phyloP scores from a whole-genome alignment of 2,888 invertebrate species.

The Eupithecia centaureata region DNA sequence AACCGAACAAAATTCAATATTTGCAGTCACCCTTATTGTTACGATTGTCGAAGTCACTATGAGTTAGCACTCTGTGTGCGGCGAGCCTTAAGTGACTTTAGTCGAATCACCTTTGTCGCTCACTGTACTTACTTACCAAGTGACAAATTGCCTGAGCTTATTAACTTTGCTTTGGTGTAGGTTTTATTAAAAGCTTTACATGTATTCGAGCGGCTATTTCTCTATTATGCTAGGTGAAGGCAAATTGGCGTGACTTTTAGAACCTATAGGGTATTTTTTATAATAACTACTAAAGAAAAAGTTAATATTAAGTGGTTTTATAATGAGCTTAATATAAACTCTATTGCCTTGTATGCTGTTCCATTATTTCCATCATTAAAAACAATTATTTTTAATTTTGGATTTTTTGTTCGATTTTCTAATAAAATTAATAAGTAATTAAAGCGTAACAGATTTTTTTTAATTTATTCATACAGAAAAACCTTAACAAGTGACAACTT shows the following conservation, averaged over 20 bases:
- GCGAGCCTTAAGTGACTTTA: slow-evolving; percentile 32
- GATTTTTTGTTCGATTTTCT: too few species aligned
- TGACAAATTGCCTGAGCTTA: slow-evolving; percentile 40
- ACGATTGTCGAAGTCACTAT: slow-evolving; percentile 32
- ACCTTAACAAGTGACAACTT: not conserved
- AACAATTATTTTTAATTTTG: too few species aligned
- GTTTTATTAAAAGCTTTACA: slow-evolving; percentile 19
- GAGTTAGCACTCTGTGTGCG: slow-evolving; percentile 40
- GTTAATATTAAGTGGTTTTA: too few species aligned
- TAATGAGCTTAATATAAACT: too few species aligned
- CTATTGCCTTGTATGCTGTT: too few species aligned
- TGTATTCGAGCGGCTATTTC: slow-evolving; percentile 3
- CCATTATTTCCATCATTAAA: too few species aligned
- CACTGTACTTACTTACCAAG: slow-evolving; percentile 27
- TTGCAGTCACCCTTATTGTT: slow-evolving; percentile 29
- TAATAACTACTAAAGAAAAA: too few species aligned
- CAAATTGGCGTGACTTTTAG: not conserved
- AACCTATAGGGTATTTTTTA: too few species aligned
- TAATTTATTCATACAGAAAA: too few species aligned
- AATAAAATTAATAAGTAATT: too few species aligned
- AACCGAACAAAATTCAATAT: slow-evolving; percentile 32
- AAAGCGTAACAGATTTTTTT: too few species aligned
- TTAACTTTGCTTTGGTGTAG: slow-evolving; percentile 26
- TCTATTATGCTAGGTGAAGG: not conserved
- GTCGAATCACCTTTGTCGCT: slow-evolving; percentile 37